Conservation (phyloP, 2,888 invertebrate genomes). For the Xylota segnis region DNA sequence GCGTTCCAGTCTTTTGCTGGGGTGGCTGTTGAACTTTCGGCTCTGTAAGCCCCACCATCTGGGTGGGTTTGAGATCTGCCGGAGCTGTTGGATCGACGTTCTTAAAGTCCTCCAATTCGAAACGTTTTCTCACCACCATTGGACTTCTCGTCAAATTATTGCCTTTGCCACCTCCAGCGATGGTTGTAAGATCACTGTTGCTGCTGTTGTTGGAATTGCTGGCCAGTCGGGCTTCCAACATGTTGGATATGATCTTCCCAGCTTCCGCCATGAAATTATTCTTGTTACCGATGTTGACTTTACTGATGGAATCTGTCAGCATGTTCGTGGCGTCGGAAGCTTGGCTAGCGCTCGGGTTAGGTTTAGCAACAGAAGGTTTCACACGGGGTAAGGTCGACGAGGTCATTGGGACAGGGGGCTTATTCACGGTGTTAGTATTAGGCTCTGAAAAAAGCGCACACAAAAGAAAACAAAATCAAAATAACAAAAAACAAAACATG, state of each 20-base stretch:
- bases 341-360: conserved; percentile 75
- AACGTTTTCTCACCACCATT: conserved; percentile 82
- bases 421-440: conserved; percentile 52
- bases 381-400: conserved; percentile 66
- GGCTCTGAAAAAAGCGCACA: conserved; percentile 52
- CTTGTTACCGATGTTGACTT: conserved; percentile 81
- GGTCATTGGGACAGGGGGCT: conserved; percentile 35
- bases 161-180: conserved; percentile 78
- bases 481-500: conserved; percentile 45
- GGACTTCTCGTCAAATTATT: conserved; percentile 81
- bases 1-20: conserved; percentile 29
- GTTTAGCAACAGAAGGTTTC: conserved; percentile 53
- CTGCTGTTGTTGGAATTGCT: conserved; percentile 73
- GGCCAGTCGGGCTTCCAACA: conserved; percentile 83
- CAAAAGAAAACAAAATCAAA: conserved; percentile 41
- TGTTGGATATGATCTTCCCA: conserved; percentile 83
- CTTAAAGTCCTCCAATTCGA: conserved; percentile 82
- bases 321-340: conserved; percentile 80
- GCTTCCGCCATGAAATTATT: conserved; percentile 83
- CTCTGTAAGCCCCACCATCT: conserved; percentile 78
- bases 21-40: conserved; percentile 63
- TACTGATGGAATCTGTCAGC: conserved; percentile 82
- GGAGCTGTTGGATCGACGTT: conserved; percentile 82
- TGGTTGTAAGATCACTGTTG: conserved; percentile 68
- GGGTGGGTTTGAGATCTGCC: conserved; percentile 79